Conservation (phyloP, 2,113 vertebrate species). For the Asarcornis scutulata region DNA sequence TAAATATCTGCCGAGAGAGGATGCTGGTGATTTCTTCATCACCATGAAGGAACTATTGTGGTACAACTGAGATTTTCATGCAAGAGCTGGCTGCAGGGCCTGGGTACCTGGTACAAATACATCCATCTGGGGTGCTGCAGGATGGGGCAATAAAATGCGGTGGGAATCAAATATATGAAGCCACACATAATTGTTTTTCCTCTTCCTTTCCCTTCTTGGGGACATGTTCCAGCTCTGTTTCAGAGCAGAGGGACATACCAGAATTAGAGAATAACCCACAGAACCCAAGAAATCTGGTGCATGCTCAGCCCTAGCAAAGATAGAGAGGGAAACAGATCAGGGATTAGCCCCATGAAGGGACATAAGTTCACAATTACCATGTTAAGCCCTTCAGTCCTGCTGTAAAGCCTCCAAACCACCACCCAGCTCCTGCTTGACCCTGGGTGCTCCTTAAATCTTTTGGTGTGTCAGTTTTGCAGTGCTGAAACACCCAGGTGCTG, state of each 20-base stretch:
- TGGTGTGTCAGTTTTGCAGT: neutral
- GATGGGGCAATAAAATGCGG: neutral
- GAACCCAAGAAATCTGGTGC: slow-evolving; percentile 50
- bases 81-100: neutral
- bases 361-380: slow-evolving; percentile 54
- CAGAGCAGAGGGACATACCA: neutral
- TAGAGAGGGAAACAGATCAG: slow-evolving; percentile 27
- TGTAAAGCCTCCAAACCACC: slow-evolving; percentile 7
- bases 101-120: neutral
- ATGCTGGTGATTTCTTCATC: neutral
- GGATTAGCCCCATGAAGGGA: neutral
- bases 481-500: slow-evolving; percentile 13
- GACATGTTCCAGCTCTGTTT: neutral
- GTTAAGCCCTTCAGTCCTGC: slow-evolving; percentile 37
- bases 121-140: neutral
- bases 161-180: neutral
- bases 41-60: neutral
- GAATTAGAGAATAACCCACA: slow-evolving; percentile 19
- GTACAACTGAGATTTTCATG: neutral
- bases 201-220: neutral
- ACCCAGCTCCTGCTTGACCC: slow-evolving; percentile 33
- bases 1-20: neutral
- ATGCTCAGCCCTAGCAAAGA: slow-evolving; percentile 32
- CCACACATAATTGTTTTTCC: neutral
- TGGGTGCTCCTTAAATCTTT: slow-evolving; percentile 34